Percentiles rank a stretch among this genome's conserved stretches.
Evolutionary conservation across 2,888 invertebrate species (phyloP).

Genomic region (Nomada ruficornis): DNA sequence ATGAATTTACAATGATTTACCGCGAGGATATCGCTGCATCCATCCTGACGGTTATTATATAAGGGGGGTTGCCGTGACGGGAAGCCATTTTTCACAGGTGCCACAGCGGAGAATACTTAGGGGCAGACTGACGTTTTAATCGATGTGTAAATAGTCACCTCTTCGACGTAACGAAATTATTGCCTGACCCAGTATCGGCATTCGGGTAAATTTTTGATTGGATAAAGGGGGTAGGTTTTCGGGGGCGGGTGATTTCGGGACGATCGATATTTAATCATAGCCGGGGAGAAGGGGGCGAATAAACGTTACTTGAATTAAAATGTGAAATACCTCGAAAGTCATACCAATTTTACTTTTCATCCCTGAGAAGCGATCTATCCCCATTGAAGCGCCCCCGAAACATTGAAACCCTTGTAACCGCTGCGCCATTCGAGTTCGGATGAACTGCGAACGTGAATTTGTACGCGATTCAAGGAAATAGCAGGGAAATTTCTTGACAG

Average conservation of each 20-base stretch:
- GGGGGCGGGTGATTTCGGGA: too few species aligned
- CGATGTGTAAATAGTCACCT: constrained; percentile 73
- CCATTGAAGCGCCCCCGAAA: not conserved
- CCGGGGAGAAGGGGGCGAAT: too few species aligned
- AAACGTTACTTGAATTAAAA: not conserved
- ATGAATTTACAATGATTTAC: constrained; percentile 79
- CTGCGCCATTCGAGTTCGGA: not conserved
- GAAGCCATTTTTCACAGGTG: constrained; percentile 75
- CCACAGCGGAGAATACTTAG: constrained; percentile 74
- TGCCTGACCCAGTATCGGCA: constrained; percentile 7
- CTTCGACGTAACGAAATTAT: constrained; percentile 55
- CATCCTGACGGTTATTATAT: constrained; percentile 70
- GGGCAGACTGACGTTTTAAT: constrained; percentile 75
- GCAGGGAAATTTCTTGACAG: constrained; percentile 48
- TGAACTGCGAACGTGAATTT: not conserved
- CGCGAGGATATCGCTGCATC: constrained; percentile 72
- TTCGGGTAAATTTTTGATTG: not conserved
- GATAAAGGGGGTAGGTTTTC: too few species aligned
- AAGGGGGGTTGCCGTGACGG: constrained; percentile 72
- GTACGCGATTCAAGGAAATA: not conserved
- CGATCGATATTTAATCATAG: not conserved
- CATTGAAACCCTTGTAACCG: not conserved
- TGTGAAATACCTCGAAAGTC: not conserved
- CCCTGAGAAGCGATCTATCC: not conserved
- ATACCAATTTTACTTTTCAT: not conserved